These are phyloP conservation scores for Gymnocephalus cernua DNA, from an alignment of 2,113 vertebrate species.

Conservation along the genomic window DNA sequence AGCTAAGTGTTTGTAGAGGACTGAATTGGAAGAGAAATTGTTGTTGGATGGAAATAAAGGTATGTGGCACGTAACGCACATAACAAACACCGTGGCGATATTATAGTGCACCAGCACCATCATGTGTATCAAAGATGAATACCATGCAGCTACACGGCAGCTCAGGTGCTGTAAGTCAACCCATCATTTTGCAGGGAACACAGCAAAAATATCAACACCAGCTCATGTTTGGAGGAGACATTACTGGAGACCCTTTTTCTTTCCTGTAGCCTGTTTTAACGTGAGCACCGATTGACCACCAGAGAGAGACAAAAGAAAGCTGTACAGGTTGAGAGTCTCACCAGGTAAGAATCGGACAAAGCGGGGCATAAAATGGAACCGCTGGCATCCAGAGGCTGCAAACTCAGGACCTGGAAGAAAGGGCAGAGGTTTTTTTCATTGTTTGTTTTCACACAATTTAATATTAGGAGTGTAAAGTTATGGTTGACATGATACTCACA, in stretches of 20 bases:
- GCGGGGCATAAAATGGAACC: constrained; percentile 98
- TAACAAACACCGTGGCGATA: neutral
- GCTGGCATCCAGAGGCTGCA: constrained; percentile 88
- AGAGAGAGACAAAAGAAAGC: constrained; percentile 26
- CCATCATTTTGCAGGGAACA: accelerated
- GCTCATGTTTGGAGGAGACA: neutral
- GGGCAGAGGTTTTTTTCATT: neutral
- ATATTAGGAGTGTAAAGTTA: neutral
- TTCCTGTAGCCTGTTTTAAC: neutral
- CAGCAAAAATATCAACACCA: neutral
- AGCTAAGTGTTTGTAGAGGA: constrained; percentile 54
- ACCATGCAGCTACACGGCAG: constrained; percentile 11
- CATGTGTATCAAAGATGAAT: constrained; percentile 64
- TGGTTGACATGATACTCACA: neutral
- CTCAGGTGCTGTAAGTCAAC: neutral
- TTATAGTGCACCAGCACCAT: constrained; percentile 72
- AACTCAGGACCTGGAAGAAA: constrained; percentile 87
- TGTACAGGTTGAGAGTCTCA: constrained; percentile 61
- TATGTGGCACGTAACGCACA: constrained; percentile 35
- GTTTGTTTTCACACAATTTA: neutral
- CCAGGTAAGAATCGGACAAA: constrained; percentile 97
- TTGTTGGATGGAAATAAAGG: constrained; percentile 57
- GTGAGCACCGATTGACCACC: neutral
- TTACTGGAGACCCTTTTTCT: neutral
- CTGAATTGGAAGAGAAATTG: constrained; percentile 64